A percentile compares a stretch with the other conserved stretches of the same genome.
Evolutionary conservation across 2,888 invertebrate species (phyloP).

Genomic region (Aspidiotus rigidus): DNA sequence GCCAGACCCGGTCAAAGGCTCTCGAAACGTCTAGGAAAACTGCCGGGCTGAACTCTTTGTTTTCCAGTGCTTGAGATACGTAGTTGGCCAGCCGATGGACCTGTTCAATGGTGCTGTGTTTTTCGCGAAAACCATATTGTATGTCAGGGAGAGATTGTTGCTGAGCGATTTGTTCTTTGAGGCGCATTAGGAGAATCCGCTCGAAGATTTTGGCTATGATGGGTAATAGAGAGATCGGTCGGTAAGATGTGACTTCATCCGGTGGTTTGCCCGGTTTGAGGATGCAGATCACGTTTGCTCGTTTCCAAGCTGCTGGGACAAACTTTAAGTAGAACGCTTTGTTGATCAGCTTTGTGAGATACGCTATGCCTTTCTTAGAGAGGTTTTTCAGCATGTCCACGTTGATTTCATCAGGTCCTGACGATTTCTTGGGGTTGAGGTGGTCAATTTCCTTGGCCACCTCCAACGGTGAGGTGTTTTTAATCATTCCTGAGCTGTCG

Average conservation of each 20-base stretch:
- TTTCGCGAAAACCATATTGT: slow-evolving; percentile 11
- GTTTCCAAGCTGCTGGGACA: not conserved
- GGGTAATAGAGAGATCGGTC: not conserved
- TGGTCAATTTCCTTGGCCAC: not conserved
- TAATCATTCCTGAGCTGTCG: slow-evolving; percentile 1
- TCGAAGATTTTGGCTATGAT: slow-evolving; percentile 9
- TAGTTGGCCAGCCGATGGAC: not conserved
- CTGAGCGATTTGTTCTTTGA: not conserved
- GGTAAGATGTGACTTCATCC: not conserved
- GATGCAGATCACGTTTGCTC: not conserved
- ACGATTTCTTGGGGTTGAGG: not conserved
- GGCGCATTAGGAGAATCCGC: not conserved
- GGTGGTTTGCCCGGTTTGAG: not conserved
- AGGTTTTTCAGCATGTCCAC: slow-evolving; percentile 1
- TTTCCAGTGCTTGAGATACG: not conserved
- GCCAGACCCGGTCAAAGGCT: slow-evolving; percentile 15
- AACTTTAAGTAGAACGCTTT: not conserved
- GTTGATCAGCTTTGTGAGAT: slow-evolving; percentile 1
- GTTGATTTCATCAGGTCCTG: slow-evolving; percentile 4
- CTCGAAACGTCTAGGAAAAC: slow-evolving; percentile 8
- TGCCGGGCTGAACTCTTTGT: slow-evolving; percentile 1
- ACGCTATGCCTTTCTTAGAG: slow-evolving; percentile 1
- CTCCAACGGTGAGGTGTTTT: slow-evolving; percentile 2
- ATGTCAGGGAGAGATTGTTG: not conserved
- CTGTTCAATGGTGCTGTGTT: slow-evolving; percentile 9